phyloP scores from a whole-genome alignment of 2,113 vertebrate genomes.

The Ramphastos sulfuratus region DNA sequence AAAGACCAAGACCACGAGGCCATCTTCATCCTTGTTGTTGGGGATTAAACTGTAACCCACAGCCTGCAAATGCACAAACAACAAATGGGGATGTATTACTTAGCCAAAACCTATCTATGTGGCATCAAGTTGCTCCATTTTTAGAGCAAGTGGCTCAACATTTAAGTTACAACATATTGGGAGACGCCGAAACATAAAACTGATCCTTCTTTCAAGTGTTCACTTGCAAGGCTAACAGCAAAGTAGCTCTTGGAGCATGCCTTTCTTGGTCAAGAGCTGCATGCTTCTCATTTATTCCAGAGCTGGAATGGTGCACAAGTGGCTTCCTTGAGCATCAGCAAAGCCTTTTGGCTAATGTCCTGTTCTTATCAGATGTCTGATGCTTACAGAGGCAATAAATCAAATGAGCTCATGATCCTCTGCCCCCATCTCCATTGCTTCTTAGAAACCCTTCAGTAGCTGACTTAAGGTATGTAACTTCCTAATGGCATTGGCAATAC shows the following conservation, averaged over 20 bases:
- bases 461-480: fast-evolving
- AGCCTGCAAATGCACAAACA: constrained; percentile 75
- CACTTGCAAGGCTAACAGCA: neutral
- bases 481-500: neutral
- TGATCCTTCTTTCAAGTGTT: neutral
- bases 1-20: constrained; percentile 88
- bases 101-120: neutral
- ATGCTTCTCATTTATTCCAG: neutral
- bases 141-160: neutral
- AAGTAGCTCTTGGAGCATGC: neutral
- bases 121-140: neutral
- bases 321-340: neutral
- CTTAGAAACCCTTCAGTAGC: neutral
- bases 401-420: fast-evolving
- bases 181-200: neutral
- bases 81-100: neutral
- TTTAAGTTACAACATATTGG: neutral
- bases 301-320: neutral
- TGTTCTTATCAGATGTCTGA: neutral
- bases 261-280: neutral
- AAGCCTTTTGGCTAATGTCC: neutral
- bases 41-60: constrained; percentile 95
- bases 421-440: neutral
- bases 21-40: constrained; percentile 94
- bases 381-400: neutral